These are phyloP conservation scores for Megamerina dolium DNA, from an alignment of 2,888 invertebrate genomes.

Conservation along the genomic window DNA sequence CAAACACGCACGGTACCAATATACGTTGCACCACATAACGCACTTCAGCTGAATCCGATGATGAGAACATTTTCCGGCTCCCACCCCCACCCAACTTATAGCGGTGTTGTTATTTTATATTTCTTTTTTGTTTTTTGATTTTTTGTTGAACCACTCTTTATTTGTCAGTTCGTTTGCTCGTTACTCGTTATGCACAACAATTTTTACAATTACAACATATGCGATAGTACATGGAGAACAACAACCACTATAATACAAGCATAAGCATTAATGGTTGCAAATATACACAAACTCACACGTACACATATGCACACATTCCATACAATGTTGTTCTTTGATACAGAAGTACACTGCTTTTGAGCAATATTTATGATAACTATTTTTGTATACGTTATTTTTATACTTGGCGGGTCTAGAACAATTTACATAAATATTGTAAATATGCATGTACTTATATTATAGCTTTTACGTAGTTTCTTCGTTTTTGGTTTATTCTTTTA, in stretches of 20 bases:
- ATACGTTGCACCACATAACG: constrained; percentile 55
- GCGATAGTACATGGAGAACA: background rate
- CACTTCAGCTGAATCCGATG: constrained; percentile 43
- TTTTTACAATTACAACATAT: background rate
- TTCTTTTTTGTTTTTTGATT: background rate
- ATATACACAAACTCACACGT: background rate
- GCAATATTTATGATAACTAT: too few species aligned
- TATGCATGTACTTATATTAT: too few species aligned
- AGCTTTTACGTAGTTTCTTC: too few species aligned
- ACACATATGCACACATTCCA: background rate
- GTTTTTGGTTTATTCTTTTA: too few species aligned
- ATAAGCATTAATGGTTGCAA: too few species aligned
- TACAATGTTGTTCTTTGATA: too few species aligned
- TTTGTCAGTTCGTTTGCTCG: background rate
- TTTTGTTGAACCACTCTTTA: background rate
- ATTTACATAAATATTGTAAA: too few species aligned
- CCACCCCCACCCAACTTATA: too few species aligned
- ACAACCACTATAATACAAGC: too few species aligned
- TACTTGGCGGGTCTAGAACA: too few species aligned
- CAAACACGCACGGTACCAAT: constrained; percentile 58
- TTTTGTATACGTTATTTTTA: too few species aligned
- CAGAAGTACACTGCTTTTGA: too few species aligned
- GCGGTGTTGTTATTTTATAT: background rate
- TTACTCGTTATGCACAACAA: background rate
- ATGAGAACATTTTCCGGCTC: constrained; percentile 30